phyloP scores from a whole-genome alignment of 2,888 invertebrate species.

The Dicyrtoma fusca region DNA sequence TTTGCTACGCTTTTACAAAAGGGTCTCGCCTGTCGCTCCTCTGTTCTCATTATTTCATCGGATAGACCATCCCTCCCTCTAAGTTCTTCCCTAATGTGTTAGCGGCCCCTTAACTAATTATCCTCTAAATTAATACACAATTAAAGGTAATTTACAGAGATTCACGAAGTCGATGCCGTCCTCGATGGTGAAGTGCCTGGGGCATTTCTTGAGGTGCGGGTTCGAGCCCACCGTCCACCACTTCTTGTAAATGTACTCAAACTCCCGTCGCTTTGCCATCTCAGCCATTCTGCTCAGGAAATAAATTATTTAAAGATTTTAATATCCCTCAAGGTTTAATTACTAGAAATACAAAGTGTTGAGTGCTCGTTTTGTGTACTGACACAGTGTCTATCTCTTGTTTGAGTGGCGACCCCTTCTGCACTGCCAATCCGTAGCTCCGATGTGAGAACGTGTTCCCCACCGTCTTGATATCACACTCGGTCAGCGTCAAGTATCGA shows the following conservation, averaged over 20 bases:
- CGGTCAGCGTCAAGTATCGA: constrained; percentile 74
- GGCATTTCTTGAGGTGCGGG: constrained; percentile 72
- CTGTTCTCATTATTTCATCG: not conserved
- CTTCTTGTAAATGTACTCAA: constrained; percentile 89
- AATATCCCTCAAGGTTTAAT: too few species aligned
- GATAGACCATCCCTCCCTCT: too few species aligned
- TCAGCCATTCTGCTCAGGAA: too few species aligned
- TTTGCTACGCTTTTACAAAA: too few species aligned
- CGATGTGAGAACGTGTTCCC: constrained; percentile 96
- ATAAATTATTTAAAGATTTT: too few species aligned
- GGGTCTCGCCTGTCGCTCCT: not conserved
- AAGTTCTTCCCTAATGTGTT: too few species aligned
- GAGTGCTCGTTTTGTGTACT: constrained; percentile 60
- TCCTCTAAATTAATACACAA: not conserved
- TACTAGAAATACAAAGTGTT: not conserved
- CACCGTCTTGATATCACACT: constrained; percentile 85
- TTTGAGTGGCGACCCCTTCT: constrained; percentile 90
- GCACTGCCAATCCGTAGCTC: constrained; percentile 94
- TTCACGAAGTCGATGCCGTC: constrained; percentile 97
- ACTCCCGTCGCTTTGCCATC: constrained; percentile 83
- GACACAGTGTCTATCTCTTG: constrained; percentile 93
- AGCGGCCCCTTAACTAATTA: too few species aligned
- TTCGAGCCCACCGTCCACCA: constrained; percentile 86
- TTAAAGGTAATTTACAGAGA: constrained; percentile 77
- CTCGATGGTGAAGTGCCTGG: constrained; percentile 85